Evolutionary conservation across 2,888 invertebrate species (phyloP), one percentile per base, ranked within the genome.

Genomic region (Lithophane socia): DNA sequence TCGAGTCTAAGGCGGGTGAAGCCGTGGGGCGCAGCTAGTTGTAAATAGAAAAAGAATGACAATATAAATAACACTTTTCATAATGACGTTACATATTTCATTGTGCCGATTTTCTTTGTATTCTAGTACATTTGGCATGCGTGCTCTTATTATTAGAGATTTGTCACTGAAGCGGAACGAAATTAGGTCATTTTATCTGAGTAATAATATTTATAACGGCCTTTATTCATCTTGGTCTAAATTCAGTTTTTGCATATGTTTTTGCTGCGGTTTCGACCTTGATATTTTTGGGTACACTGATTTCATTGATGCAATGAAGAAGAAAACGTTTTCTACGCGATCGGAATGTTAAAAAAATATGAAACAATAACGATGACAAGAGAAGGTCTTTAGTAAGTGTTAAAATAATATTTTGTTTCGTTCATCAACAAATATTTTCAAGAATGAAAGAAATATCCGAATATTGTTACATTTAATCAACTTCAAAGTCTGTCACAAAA

Each of bases 111-210:
- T 80, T 42, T 42, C 52, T 83, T 82, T 79, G 49, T 58, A 56
- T 58, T 68, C 29, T 12, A 16, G 66, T 75, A 49, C 24, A 47
- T 67, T 71, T 72, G 65, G 66, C 68, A 13, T 63, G 63, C 24
- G 49, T 60, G 37, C 18, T 52, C 8, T 5, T 85, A 80, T 69
- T 75, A 80, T 66, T 75, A 77, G 67, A 83, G 4, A 47, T 75
- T 86, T 86, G 83, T 86, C 84, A 81, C 81, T 66, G 70, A 75
- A 73, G 75, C 64, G 52, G 21, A 79, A 79, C 68, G 52, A 56
- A 84, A 75, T 73, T 73, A 68, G 85, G 85, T 77, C 74, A 71
- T 79, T 78, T 56, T 60, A 61, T 71, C 29, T 49, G 66, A 78
- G 75, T 69, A 63, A 77, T 73, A 73, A 70, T 77, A 75, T 80